Conservation (phyloP, 2,113 vertebrate species). For the Ammodytes dubius region DNA sequence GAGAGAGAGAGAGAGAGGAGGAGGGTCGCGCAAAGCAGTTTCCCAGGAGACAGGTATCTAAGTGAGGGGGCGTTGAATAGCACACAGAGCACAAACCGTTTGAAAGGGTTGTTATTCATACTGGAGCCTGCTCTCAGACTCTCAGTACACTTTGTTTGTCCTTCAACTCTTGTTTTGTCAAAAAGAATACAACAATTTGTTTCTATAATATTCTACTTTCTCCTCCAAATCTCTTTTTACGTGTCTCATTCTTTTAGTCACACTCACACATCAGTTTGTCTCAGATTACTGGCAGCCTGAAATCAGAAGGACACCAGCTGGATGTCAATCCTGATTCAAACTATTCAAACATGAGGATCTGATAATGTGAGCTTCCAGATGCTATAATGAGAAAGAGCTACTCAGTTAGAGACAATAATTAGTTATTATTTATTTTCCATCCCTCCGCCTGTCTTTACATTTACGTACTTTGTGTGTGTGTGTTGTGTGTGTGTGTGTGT, state of each 20-base stretch:
- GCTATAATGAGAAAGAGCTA: not conserved
- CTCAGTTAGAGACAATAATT: not conserved
- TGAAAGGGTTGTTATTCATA: conserved; percentile 69
- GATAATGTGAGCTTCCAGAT: not conserved
- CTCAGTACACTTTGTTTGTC: conserved; percentile 47
- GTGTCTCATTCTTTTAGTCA: not conserved
- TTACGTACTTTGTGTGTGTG: not conserved
- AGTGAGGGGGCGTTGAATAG: conserved; percentile 70
- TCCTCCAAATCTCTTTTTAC: not conserved
- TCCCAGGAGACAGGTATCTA: conserved; percentile 79
- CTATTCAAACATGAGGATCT: not conserved
- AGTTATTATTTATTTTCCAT: not conserved
- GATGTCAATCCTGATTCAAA: not conserved
- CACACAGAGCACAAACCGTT: conserved; percentile 64
- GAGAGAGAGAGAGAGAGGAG: too few relatives aligned
- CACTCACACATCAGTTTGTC: not conserved
- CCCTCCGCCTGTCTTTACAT: not conserved
- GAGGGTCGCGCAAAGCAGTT: conserved; percentile 52
- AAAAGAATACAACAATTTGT: not conserved
- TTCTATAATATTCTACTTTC: not conserved
- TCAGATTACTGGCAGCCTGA: not conserved
- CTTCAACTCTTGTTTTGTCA: conserved; percentile 52
- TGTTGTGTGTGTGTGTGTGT: conserved; percentile 4
- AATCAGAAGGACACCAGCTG: not conserved
- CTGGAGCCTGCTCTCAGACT: conserved; percentile 49